phyloP scores from a whole-genome alignment of 2,888 invertebrate genomes.

The Drosophila helvetica region DNA sequence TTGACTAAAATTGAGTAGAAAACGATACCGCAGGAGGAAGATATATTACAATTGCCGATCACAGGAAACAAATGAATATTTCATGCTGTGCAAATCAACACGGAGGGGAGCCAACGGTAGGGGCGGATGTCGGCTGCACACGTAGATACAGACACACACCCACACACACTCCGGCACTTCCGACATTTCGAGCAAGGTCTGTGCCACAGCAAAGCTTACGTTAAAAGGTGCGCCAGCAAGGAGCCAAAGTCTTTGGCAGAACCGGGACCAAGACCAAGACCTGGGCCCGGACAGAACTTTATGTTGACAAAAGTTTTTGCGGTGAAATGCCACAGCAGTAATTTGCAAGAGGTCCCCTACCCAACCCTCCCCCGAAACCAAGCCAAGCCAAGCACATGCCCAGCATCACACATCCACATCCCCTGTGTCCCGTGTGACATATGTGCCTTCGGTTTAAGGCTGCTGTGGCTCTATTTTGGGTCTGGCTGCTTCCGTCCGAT shows the following conservation, averaged over 20 bases:
- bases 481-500: conserved; percentile 60
- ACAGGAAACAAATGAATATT: conserved; percentile 80
- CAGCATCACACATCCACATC: conserved; percentile 38
- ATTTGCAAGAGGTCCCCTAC: conserved; percentile 63
- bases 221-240: conserved; percentile 61
- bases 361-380: conserved; percentile 9
- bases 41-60: conserved; percentile 80
- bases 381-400: neutral
- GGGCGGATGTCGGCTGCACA: conserved; percentile 6
- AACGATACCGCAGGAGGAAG: conserved; percentile 76
- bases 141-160: conserved; percentile 15
- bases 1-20: conserved; percentile 78
- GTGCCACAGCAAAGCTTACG: conserved; percentile 55
- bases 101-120: conserved; percentile 10
- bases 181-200: conserved; percentile 32
- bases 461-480: conserved; percentile 67
- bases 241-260: conserved; percentile 50
- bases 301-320: conserved; percentile 79
- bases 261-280: conserved; percentile 10
- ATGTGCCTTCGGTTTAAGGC: conserved; percentile 62
- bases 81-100: conserved; percentile 80
- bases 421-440: conserved; percentile 53
- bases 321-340: conserved; percentile 79
- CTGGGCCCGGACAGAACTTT: conserved; percentile 57
- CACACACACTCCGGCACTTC: conserved; percentile 34